Conservation (phyloP, 2,888 invertebrate genomes). For the Micoletzkya japonica region DNA sequence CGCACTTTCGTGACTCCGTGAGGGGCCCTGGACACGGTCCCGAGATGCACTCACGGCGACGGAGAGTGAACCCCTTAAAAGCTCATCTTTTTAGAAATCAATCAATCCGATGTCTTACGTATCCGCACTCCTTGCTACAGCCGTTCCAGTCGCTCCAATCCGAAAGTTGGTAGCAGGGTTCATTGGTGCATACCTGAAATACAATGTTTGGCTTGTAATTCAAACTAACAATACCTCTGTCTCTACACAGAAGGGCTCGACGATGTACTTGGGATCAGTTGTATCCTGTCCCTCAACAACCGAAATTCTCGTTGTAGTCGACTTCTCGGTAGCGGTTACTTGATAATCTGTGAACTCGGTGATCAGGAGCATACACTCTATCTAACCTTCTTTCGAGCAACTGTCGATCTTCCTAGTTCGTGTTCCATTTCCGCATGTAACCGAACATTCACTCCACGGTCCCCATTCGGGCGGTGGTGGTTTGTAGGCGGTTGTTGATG, state of each 20-base stretch:
- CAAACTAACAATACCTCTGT: neutral
- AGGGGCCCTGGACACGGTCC: slow-evolving; percentile 22
- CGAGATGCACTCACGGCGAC: slow-evolving; percentile 18
- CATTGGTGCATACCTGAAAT: slow-evolving; percentile 3
- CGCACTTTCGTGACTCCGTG: slow-evolving; percentile 21
- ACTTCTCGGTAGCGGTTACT: slow-evolving; percentile 1
- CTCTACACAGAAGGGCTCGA: slow-evolving; percentile 24
- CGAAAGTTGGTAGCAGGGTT: slow-evolving; percentile 13
- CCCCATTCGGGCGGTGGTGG: slow-evolving; percentile 35
- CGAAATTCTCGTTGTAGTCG: neutral
- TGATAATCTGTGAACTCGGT: neutral
- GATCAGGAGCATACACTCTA: neutral
- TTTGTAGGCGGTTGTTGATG: slow-evolving; percentile 13
- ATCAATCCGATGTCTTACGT: neutral
- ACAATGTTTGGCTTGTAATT: neutral
- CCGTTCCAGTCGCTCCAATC: slow-evolving; percentile 30
- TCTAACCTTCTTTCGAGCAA: slow-evolving; percentile 30
- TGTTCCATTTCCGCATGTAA: slow-evolving; percentile 41
- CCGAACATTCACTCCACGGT: slow-evolving; percentile 44
- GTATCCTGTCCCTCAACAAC: slow-evolving; percentile 10
- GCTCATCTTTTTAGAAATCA: neutral
- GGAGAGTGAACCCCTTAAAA: slow-evolving; percentile 26
- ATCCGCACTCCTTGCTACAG: slow-evolving; percentile 29
- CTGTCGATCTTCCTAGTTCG: slow-evolving; percentile 37
- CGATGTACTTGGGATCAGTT: slow-evolving; percentile 1